phyloP scores from a whole-genome alignment of 1,140 invertebrate genomes.

The Rhynchophorus ferrugineus region DNA sequence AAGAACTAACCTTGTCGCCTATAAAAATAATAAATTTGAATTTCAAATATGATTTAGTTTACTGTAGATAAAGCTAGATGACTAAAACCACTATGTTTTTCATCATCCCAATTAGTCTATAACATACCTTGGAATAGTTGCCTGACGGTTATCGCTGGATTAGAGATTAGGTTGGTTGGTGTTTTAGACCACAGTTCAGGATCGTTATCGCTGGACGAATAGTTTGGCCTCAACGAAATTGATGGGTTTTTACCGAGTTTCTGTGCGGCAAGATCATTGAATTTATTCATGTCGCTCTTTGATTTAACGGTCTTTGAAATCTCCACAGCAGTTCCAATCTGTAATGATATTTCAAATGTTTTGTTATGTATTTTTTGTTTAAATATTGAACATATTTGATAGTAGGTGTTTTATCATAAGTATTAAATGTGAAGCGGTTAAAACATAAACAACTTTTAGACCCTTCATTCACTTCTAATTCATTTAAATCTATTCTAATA shows the following conservation, averaged over 20 bases:
- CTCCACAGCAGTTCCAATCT: slow-evolving; percentile 31
- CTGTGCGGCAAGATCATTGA: slow-evolving; percentile 34
- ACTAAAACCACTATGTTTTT: too few relatives aligned
- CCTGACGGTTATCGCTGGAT: slow-evolving; percentile 65
- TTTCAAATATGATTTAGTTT: too few relatives aligned
- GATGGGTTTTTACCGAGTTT: slow-evolving; percentile 64
- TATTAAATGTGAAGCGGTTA: neutral
- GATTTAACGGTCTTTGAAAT: slow-evolving; percentile 32
- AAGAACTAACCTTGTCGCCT: too few relatives aligned
- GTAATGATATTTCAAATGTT: too few relatives aligned
- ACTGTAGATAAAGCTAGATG: too few relatives aligned
- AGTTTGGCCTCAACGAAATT: slow-evolving; percentile 39
- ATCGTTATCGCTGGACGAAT: neutral
- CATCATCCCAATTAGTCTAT: too few relatives aligned
- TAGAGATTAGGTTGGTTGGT: slow-evolving; percentile 48
- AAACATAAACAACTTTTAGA: slow-evolving; percentile 3
- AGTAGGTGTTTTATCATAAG: neutral
- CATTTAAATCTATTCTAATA: neutral
- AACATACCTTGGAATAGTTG: slow-evolving; percentile 58
- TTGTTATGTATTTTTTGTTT: too few relatives aligned
- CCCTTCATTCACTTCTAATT: neutral
- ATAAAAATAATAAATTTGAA: neutral
- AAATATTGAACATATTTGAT: too few relatives aligned
- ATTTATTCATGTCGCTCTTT: slow-evolving; percentile 24
- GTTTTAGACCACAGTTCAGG: slow-evolving; percentile 8